Conservation (phyloP, 2,888 invertebrate genomes). For the Salpingus planirostris region DNA sequence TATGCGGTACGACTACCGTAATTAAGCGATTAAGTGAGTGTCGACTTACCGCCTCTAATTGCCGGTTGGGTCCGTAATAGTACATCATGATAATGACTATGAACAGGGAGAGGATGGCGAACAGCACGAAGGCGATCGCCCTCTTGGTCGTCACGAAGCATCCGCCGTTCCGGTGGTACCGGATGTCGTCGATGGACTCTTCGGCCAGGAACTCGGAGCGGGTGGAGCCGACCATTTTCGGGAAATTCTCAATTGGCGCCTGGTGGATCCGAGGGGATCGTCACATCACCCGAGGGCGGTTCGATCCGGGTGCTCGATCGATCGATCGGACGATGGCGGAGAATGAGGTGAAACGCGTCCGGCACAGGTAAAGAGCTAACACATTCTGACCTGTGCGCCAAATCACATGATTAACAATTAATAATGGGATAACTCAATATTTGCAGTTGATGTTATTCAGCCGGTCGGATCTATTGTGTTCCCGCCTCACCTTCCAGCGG, state of each 20-base stretch:
- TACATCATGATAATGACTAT: slow-evolving; percentile 34
- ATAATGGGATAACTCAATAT: neutral
- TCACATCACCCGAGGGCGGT: too few relatives aligned
- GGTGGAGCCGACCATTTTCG: slow-evolving; percentile 35
- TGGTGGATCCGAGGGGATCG: too few relatives aligned
- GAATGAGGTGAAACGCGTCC: slow-evolving; percentile 4
- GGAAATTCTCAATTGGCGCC: slow-evolving; percentile 1
- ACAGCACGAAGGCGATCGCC: slow-evolving; percentile 43
- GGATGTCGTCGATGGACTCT: slow-evolving; percentile 48
- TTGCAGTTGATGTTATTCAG: neutral
- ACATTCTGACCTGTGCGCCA: slow-evolving; percentile 5
- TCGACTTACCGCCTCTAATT: slow-evolving; percentile 24
- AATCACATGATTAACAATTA: slow-evolving; percentile 12
- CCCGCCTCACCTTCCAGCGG: too few relatives aligned
- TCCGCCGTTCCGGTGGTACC: slow-evolving; percentile 52
- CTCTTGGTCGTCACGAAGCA: slow-evolving; percentile 53
- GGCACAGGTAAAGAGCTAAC: slow-evolving; percentile 7
- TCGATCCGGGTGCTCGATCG: too few relatives aligned
- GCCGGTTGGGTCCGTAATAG: slow-evolving; percentile 33
- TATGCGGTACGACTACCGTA: too few relatives aligned
- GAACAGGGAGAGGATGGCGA: slow-evolving; percentile 29
- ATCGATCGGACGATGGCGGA: too few relatives aligned
- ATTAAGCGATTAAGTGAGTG: too few relatives aligned
- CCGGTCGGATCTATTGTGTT: too few relatives aligned
- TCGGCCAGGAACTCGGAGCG: slow-evolving; percentile 54